Conservation (phyloP, 2,888 invertebrate genomes). For the Strigamia crassipes region DNA sequence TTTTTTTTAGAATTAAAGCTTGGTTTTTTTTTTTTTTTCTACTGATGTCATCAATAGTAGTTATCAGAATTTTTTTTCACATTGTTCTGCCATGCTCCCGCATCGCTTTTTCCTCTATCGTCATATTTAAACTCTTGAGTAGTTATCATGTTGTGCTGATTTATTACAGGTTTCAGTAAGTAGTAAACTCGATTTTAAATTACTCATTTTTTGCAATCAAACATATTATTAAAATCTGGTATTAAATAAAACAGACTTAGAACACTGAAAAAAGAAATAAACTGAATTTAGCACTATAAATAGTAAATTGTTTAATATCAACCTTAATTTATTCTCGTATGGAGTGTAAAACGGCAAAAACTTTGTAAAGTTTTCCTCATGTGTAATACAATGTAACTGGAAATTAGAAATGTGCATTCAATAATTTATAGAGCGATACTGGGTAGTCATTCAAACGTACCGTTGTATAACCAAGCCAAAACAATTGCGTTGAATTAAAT, state of each 20-base stretch:
- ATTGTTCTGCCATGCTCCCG: too few relatives aligned
- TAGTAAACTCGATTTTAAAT: neutral
- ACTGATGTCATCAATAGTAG: too few relatives aligned
- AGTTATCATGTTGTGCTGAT: too few relatives aligned
- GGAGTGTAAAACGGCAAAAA: neutral
- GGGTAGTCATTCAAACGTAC: neutral
- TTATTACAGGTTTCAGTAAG: neutral
- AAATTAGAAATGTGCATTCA: neutral
- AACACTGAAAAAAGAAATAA: neutral
- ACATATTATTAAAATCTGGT: neutral
- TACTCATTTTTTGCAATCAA: neutral
- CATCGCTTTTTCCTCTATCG: neutral
- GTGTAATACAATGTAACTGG: neutral
- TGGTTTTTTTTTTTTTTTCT: too few relatives aligned
- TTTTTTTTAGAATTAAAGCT: too few relatives aligned
- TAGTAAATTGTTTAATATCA: neutral
- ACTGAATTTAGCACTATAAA: neutral
- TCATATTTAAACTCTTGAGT: neutral
- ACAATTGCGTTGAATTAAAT: neutral
- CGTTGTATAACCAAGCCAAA: conserved; percentile 1
- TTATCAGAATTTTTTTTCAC: too few relatives aligned
- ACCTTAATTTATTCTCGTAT: neutral
- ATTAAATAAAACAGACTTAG: neutral
- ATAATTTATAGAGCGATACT: too few relatives aligned
- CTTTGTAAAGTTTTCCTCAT: neutral